Evolutionary conservation across 1,140 invertebrate genomes (phyloP), one percentile per base, ranked within the genome.

Genomic region (Drosophila bocki): DNA sequence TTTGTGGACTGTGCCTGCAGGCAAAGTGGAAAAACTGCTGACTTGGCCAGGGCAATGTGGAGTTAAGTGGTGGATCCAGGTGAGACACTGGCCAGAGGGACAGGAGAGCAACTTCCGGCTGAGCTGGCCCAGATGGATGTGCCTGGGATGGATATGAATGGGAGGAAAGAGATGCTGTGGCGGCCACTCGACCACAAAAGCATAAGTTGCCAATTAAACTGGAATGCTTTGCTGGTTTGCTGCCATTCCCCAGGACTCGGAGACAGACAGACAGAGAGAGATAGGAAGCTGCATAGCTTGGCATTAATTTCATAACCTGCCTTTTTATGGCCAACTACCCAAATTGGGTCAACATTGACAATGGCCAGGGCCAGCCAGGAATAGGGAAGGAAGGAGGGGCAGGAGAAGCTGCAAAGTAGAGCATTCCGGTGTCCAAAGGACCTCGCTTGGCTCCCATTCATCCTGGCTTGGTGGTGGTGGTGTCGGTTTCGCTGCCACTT

Each of bases 161-260:
- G 51, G 6, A 4, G 19, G 37, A 33, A 54, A 45, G 68, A 45
- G 68, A 72, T 53, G 51, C 74, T 33, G 29, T 4, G 47, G 67
- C 39, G 48, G 54, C 51, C 77, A 83, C 80, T 87, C 72, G 85
- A 91, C 85, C 75, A 90, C 81, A 90, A 91, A 90, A 90, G 85
- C 85, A 90, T 90, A 90, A 90, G 85, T 90, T 90, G 85, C 85
- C 85, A 90, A 90, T 90, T 90, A 90, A 90, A 90, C 81, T 88
- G 62, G 81, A 90, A 88, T 88, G 85, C 85, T 90, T 72, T 84
- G 85, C 85, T 79, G 48, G 56, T 60, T 63, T 56, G 78, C 80
- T 72, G 58, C 41, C 53, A 45, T 42, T 39, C 33, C 53, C 53
- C 33, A 39, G 53, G 53, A 56, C 53, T 26, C 53, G 29, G 26